Base-by-base conservation (phyloP, 2,888 invertebrate species). In the Tachina fera region DNA sequence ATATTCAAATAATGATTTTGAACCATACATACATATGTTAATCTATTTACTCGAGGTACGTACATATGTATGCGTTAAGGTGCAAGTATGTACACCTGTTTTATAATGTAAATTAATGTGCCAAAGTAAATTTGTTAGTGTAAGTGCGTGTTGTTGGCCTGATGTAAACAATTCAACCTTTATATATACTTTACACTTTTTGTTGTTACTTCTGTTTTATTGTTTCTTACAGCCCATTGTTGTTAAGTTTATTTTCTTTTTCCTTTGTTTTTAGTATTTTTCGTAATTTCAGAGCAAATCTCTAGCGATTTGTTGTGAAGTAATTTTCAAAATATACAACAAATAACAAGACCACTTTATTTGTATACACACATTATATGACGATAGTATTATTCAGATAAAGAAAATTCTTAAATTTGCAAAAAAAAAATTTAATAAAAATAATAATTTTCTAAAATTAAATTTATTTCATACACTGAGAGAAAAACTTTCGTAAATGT, bases 231-330 rank as follows among this genome's bases (percentile, higher is more conserved):
- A 31, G 31, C 31, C 6, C 31, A 31, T 45, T 13, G 1, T 43
- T 63, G 41, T 10, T 65, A 9, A 60, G 60, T 75, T 70, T 60
- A 8, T 67, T 60, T 16, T 67, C 31, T 45, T 51, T 53, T 47
- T 31, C 6, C 31, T 22, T 76, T 80, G 45, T 53, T 58, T 63
- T 84, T 65, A 61, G 60, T 67, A 31, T 65, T 71, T 61, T 31
- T 14, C 53, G 22, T 76, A 76, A 76, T 80, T 84, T 84, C 31
- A 63, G 75, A 75, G 22, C 56, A 75, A 79, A 58, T 80, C 84
- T 80, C 71, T 22, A 45, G 84, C 65, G 75, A 80, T 76, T 84
- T 84, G 39, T 47, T 39, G 61, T 76, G 8, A 80, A 76, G 65
- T 80, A 71, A 76, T 76, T 84, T 63, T 75, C 74, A 63, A 63